Evolutionary conservation across 1,140 invertebrate genomes (phyloP), one percentile per base, ranked within the genome.

Genomic region (Bombus difficillimus): DNA sequence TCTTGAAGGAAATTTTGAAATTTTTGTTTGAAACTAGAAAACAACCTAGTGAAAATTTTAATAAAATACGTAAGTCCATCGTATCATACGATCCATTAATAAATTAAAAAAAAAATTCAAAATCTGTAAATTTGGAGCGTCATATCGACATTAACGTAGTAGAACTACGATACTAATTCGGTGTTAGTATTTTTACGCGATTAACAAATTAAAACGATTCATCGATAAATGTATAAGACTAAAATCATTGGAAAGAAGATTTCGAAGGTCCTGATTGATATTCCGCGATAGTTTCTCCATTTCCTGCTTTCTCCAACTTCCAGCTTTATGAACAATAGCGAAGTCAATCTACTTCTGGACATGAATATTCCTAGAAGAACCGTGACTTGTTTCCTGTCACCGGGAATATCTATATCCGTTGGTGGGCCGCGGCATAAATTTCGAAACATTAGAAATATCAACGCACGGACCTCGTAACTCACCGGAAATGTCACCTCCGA

Each of bases 371-470:
- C 32, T 76, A 32, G 69, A 83, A 83, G 88, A 76, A 86, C 90
- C 89, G 90, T 92, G 91, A 91, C 91, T 89, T 91, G 90, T 91
- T 93, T 94, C 93, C 92, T 93, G 92, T 88, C 92, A 89, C 87
- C 80, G 22, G 39, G 83, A 76, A 72, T 71, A 78, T 72, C 72
- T 81, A 85, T 83, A 86, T 73, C 75, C 89, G 68, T 84, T 74
- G 82, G 71, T 86, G 43, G 89, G 75, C 66, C 78, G 77, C 53
- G 85, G 76, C 88, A 91, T 89, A 89, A 91, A 91, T 88, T 88
- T 85, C 53, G 22, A 71, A 37, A 18, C 59, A 18, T 34, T 39
- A 15, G 12, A 62, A 81, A 18, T 81, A 79, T 80, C 76, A 68
- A 80, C 57, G 68, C 10, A 34, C n/a, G 12, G 82, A 57, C 76